Conservation (phyloP, 1,140 invertebrate species). For the Cherax destructor region DNA sequence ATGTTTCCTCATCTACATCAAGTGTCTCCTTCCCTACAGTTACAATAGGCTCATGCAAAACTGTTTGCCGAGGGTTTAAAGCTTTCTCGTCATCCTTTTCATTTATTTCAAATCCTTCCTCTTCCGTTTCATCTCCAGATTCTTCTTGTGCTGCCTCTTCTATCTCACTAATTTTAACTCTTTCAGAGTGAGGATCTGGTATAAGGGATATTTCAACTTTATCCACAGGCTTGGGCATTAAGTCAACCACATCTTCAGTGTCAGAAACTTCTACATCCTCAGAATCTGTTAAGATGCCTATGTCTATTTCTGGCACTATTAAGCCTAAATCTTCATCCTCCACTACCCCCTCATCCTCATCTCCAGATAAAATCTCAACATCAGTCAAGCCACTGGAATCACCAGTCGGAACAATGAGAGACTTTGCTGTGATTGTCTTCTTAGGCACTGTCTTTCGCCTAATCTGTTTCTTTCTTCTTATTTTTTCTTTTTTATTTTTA, state of each 20-base stretch:
- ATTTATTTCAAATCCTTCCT: conserved; percentile 65
- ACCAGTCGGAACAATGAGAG: conserved; percentile 14
- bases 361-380: conserved; percentile 61
- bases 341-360: conserved; percentile 36
- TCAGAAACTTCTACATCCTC: conserved; percentile 62
- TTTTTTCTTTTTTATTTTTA: conserved; percentile 42
- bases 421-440: conserved; percentile 6
- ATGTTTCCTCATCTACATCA: conserved; percentile 50
- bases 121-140: conserved; percentile 51
- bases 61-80: conserved; percentile 27
- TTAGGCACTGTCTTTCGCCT: conserved; percentile 44
- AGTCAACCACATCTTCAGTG: conserved; percentile 48
- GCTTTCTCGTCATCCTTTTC: conserved; percentile 53
- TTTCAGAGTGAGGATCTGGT: conserved; percentile 51
- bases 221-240: conserved; percentile 41
- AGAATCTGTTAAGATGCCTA: conserved; percentile 52
- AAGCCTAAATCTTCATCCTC: conserved; percentile 15
- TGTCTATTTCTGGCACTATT: conserved; percentile 18
- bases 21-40: conserved; percentile 1
- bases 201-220: conserved; percentile 23
- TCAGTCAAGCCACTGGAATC: conserved; percentile 51
- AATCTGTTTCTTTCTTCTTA: conserved; percentile 45
- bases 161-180: conserved; percentile 55
- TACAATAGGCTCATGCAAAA: conserved; percentile 39
- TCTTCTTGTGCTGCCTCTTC: conserved; percentile 41